These are phyloP conservation scores for Tetanocera ferruginea DNA, from an alignment of 2,888 invertebrate species.

Conservation along the genomic window DNA sequence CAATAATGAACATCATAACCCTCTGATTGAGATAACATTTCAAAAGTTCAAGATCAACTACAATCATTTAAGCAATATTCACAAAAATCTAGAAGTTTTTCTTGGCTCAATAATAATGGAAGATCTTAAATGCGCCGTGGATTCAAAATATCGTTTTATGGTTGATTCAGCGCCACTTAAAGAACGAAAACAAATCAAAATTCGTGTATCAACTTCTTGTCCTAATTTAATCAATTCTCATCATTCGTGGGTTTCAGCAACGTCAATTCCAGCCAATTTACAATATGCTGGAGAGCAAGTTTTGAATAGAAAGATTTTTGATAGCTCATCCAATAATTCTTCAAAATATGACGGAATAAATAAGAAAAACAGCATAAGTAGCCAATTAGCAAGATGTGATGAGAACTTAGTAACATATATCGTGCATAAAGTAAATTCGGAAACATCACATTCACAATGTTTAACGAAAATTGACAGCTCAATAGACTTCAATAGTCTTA, in stretches of 20 bases:
- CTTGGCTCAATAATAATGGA: conserved; percentile 91
- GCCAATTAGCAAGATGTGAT: conserved; percentile 61
- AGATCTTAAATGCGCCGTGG: conserved; percentile 84
- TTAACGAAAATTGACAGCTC: conserved; percentile 56
- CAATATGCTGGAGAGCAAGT: conserved; percentile 69
- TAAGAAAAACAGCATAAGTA: neutral
- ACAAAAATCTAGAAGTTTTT: conserved; percentile 83
- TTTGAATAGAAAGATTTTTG: no score
- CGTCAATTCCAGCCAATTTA: conserved; percentile 76
- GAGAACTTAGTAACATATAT: conserved; percentile 83
- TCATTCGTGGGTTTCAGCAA: conserved; percentile 54
- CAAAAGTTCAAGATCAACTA: conserved; percentile 85
- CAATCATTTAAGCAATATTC: conserved; percentile 76
- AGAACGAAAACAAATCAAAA: conserved; percentile 48
- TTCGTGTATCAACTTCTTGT: conserved; percentile 57
- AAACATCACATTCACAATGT: conserved; percentile 58
- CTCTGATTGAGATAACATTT: conserved; percentile 88
- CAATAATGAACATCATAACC: conserved; percentile 80
- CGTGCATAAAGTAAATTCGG: conserved; percentile 77
- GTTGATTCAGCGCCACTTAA: conserved; percentile 76
- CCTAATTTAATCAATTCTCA: conserved; percentile 55
- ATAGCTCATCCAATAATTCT: neutral
- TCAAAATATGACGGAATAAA: neutral
- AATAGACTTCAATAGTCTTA: conserved; percentile 92
- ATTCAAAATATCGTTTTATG: conserved; percentile 86